Conservation (phyloP, 2,113 vertebrate species). For the Numenius arquata region DNA sequence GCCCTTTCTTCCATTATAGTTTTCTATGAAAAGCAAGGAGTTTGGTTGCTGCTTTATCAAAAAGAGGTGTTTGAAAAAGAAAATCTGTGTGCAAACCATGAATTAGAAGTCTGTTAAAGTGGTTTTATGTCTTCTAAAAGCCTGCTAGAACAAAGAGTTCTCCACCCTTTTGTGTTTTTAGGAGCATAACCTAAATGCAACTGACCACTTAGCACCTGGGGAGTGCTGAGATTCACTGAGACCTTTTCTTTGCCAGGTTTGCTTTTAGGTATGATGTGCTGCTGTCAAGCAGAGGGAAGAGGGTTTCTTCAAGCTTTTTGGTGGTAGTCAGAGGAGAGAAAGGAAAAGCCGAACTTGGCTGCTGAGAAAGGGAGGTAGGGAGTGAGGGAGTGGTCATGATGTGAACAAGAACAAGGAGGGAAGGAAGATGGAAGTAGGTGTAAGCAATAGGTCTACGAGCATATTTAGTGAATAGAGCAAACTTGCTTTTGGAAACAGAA, state of each 20-base stretch:
- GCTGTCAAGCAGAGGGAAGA: not conserved
- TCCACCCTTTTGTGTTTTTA: not conserved
- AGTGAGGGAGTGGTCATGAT: accelerated
- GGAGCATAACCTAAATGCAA: not conserved
- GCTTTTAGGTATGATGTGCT: not conserved
- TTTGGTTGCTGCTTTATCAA: not conserved
- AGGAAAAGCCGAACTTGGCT: not conserved
- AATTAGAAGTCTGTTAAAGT: not conserved
- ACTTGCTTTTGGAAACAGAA: not conserved
- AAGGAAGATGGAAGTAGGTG: not conserved
- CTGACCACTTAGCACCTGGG: not conserved
- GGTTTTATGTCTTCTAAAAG: not conserved
- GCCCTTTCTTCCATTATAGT: not conserved
- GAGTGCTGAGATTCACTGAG: not conserved
- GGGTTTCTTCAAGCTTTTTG: not conserved
- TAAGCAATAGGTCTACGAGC: not conserved
- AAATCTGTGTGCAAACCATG: not conserved
- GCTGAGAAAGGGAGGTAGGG: not conserved
- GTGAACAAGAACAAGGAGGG: not conserved
- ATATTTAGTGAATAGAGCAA: not conserved
- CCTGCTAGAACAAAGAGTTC: not conserved
- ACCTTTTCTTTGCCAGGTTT: not conserved
- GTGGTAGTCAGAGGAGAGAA: not conserved
- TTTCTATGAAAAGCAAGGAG: not conserved
- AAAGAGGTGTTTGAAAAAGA: not conserved